A percentile compares a stretch with the other conserved stretches of the same genome.
phyloP scores from a whole-genome alignment of 2,888 invertebrate species.

The Desoria tigrina region DNA sequence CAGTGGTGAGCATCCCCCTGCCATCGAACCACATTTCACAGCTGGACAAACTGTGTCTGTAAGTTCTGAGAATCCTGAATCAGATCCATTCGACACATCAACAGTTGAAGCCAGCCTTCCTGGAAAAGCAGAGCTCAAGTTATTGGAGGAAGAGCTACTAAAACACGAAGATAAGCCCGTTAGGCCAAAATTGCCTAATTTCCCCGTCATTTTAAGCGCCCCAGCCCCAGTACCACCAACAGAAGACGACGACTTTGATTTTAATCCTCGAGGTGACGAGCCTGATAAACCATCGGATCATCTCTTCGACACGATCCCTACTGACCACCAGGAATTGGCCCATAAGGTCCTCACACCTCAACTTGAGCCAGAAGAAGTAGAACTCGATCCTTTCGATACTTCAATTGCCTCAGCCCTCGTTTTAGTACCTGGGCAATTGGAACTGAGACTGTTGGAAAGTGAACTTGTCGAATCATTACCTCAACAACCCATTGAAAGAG shows the following conservation, averaged over 20 bases:
- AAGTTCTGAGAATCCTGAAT: constrained; percentile 58
- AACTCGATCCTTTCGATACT: constrained; percentile 80
- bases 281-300: constrained; percentile 25
- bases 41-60: constrained; percentile 54
- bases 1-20: constrained; percentile 38
- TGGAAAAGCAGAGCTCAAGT: constrained; percentile 75
- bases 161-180: constrained; percentile 55
- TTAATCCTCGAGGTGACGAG: constrained; percentile 51
- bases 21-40: constrained; percentile 22
- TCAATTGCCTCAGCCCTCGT: constrained; percentile 68
- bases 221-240: constrained; percentile 20
- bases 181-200: constrained; percentile 25
- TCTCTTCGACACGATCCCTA: constrained; percentile 36
- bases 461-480: constrained; percentile 62
- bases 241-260: constrained; percentile 47
- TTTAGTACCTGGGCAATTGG: constrained; percentile 75
- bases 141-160: constrained; percentile 75
- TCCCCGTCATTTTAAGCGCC: constrained; percentile 12
- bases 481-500: neutral
- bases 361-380: constrained; percentile 58
- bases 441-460: constrained; percentile 70
- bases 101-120: constrained; percentile 71
- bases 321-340: neutral
- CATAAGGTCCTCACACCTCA: constrained; percentile 40
- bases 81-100: constrained; percentile 84